phyloP scores from a whole-genome alignment of 2,113 vertebrate species.

The Ursus arctos region DNA sequence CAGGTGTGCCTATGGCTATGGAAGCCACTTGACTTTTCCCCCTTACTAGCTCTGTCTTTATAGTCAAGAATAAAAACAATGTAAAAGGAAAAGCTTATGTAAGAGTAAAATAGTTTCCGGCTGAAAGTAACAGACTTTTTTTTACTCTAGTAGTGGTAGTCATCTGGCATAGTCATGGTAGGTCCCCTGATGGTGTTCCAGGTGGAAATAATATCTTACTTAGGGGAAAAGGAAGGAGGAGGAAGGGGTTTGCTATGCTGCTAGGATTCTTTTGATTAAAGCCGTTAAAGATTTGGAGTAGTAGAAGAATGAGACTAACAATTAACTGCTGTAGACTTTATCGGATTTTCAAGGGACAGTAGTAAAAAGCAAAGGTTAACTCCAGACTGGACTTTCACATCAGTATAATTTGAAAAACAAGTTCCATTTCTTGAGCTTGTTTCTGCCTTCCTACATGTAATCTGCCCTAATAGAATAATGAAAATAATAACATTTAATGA shows the following conservation, averaged over 20 bases:
- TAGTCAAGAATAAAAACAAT: background rate
- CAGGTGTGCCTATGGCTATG: background rate
- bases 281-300: background rate
- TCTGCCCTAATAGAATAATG: background rate
- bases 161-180: background rate
- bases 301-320: background rate
- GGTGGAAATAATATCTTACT: background rate
- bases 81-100: conserved; percentile 7
- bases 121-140: background rate
- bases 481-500: background rate
- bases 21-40: conserved; percentile 10
- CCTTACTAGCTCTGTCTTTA: background rate
- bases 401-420: background rate
- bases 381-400: background rate
- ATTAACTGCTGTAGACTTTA: background rate
- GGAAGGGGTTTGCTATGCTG: background rate
- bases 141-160: background rate
- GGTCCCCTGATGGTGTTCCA: background rate
- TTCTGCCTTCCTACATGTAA: background rate
- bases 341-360: background rate
- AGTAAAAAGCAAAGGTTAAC: background rate
- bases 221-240: background rate
- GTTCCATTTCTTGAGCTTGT: background rate
- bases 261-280: background rate
- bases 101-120: background rate